phyloP scores from a whole-genome alignment of 2,113 vertebrate genomes.

The Syngnathus typhle region DNA sequence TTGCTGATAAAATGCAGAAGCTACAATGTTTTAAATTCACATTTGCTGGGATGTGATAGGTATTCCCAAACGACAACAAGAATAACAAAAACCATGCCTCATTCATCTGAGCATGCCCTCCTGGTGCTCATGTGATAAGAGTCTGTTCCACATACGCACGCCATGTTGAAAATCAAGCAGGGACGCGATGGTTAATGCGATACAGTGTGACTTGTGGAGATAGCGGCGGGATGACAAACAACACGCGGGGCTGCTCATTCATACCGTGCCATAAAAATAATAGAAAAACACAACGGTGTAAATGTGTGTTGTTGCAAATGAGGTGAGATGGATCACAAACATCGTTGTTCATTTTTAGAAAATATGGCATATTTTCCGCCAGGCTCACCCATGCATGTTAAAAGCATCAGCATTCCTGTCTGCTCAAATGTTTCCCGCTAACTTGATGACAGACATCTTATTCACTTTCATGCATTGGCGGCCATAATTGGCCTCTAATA shows the following conservation, averaged over 20 bases:
- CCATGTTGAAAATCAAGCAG: slow-evolving; percentile 42
- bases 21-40: no score
- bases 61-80: background rate
- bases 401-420: slow-evolving; percentile 10
- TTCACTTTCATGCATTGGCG: slow-evolving; percentile 18
- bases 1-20: no score
- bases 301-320: background rate
- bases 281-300: background rate
- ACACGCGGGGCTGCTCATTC: slow-evolving; percentile 1
- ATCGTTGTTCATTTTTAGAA: slow-evolving; percentile 23
- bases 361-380: slow-evolving; percentile 22
- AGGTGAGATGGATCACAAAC: slow-evolving; percentile 3
- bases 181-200: slow-evolving; percentile 28
- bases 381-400: slow-evolving; percentile 20
- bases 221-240: slow-evolving; percentile 31
- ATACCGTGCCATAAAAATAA: slow-evolving; percentile 16
- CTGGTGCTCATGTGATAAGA: background rate
- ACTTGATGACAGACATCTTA: slow-evolving; percentile 7
- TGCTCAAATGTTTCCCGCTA: background rate
- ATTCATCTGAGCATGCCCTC: background rate
- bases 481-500: slow-evolving; percentile 11
- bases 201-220: slow-evolving; percentile 45
- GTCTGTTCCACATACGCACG: slow-evolving; percentile 20
- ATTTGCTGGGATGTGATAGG: background rate
- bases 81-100: background rate